Conservation (phyloP, 1,140 invertebrate genomes). For the Pogonus chalceus region DNA sequence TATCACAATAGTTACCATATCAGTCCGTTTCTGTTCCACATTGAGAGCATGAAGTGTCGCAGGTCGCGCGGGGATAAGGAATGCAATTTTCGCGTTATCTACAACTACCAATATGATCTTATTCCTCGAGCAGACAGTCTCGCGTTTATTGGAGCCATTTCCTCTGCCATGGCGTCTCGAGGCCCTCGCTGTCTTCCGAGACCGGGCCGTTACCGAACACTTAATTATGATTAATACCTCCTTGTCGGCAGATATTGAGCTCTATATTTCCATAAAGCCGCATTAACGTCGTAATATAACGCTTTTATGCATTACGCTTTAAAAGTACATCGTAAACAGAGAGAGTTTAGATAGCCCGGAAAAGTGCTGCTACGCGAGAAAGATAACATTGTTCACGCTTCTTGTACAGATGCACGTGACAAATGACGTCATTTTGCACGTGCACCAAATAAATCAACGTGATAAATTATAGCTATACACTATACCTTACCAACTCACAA, state of each 20-base stretch:
- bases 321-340: slow-evolving; percentile 5
- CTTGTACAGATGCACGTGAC: neutral
- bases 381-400: slow-evolving; percentile 3
- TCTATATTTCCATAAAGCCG: slow-evolving; percentile 25
- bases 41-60: no score
- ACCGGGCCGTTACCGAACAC: slow-evolving; percentile 16
- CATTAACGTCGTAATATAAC: slow-evolving; percentile 23
- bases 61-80: no score
- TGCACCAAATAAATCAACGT: no score
- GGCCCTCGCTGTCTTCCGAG: slow-evolving; percentile 16
- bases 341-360: neutral
- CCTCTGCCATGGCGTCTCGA: slow-evolving; percentile 12
- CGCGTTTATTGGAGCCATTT: slow-evolving; percentile 25
- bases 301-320: slow-evolving; percentile 15
- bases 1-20: no score
- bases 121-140: slow-evolving; percentile 19
- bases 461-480: no score
- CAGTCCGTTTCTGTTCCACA: no score
- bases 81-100: slow-evolving; percentile 27
- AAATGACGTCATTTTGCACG: no score
- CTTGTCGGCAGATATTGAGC: slow-evolving; percentile 21
- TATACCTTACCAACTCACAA: no score
- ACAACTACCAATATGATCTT: slow-evolving; percentile 24
- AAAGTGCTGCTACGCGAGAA: neutral
- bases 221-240: slow-evolving; percentile 27